Evolutionary conservation across 2,797 vertebrate species (phyloP).

Genomic region (Scyliorhinus canicula): DNA sequence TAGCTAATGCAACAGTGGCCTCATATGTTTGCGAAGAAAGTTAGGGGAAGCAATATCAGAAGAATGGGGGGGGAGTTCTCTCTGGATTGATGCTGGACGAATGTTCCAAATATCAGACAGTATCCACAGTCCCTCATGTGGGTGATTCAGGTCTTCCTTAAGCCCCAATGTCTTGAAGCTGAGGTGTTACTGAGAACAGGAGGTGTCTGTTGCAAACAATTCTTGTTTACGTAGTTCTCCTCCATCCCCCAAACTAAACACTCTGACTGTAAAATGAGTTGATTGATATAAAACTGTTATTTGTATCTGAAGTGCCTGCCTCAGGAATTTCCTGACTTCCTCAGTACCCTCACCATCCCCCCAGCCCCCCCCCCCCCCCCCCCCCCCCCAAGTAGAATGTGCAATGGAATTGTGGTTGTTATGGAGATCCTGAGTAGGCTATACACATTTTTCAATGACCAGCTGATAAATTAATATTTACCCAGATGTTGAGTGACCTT

Average conservation of each 20-base stretch:
- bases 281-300: neutral
- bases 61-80: too few species aligned
- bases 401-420: neutral
- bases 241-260: neutral
- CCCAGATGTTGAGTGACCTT: slow-evolving; percentile 26
- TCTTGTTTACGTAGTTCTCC: neutral
- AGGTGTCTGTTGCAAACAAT: neutral
- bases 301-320: slow-evolving; percentile 7
- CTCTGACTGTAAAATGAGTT: neutral
- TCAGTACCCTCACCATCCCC: too few species aligned
- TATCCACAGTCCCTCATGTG: neutral
- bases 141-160: neutral
- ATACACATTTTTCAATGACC: slow-evolving; percentile 3
- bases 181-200: neutral
- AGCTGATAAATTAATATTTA: slow-evolving; percentile 26
- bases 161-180: neutral
- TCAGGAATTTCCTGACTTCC: neutral
- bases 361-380: too few species aligned
- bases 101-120: neutral
- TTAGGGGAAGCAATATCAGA: neutral
- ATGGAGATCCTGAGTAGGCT: neutral
- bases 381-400: neutral
- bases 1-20: neutral
- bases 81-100: neutral
- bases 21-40: neutral